Conservation (phyloP, 1,140 invertebrate genomes). For the Drosophila pallidifrons region DNA sequence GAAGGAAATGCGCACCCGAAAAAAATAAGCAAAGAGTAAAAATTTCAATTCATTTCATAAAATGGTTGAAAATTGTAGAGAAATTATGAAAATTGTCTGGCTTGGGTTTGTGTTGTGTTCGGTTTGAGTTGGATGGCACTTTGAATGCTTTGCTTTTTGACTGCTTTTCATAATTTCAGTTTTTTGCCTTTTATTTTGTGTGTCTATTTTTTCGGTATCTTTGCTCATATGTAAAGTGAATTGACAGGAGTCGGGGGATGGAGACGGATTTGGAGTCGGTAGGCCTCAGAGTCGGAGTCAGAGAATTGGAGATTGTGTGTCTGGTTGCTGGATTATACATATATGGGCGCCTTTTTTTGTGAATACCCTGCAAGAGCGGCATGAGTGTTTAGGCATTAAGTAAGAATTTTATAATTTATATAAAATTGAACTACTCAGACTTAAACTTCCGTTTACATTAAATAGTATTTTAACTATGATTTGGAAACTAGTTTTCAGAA, state of each 20-base stretch:
- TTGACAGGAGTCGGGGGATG: constrained; percentile 13
- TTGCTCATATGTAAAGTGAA: constrained; percentile 83
- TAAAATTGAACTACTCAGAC: too few relatives aligned
- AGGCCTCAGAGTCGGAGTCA: constrained; percentile 4
- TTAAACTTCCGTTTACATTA: too few relatives aligned
- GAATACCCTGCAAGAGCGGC: not conserved
- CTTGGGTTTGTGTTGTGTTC: constrained; percentile 21
- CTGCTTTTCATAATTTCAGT: constrained; percentile 68
- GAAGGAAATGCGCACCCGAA: constrained; percentile 55
- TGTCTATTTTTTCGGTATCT: constrained; percentile 53
- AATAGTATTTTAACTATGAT: too few relatives aligned
- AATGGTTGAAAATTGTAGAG: constrained; percentile 82
- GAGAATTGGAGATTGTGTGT: constrained; percentile 17
- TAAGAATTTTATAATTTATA: not conserved
- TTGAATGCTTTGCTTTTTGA: constrained; percentile 59
- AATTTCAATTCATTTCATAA: constrained; percentile 83
- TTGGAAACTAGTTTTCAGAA: too few relatives aligned
- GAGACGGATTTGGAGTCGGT: constrained; percentile 16
- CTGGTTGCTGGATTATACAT: constrained; percentile 51
- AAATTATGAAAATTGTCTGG: constrained; percentile 81
- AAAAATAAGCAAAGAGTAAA: constrained; percentile 49
- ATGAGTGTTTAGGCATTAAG: constrained; percentile 8
- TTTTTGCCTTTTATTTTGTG: constrained; percentile 36
- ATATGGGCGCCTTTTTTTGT: constrained; percentile 37
- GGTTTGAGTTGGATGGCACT: constrained; percentile 53